These are phyloP conservation scores for Cebus imitator DNA, from an alignment of 2,113 vertebrate species.

Conservation along the genomic window DNA sequence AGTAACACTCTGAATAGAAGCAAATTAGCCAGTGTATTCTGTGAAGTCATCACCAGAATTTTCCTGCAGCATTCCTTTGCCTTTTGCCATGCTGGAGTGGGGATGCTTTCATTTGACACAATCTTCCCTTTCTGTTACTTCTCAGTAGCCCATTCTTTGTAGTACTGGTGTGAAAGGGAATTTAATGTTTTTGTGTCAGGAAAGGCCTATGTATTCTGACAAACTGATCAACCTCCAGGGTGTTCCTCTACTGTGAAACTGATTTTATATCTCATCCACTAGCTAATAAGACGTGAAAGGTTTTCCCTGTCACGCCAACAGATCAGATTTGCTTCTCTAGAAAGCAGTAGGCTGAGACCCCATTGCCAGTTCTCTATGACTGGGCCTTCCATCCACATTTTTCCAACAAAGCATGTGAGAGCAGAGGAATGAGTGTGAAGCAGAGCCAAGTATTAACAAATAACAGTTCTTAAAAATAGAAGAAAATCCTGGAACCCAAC, in stretches of 20 bases:
- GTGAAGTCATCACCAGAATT: fast-evolving
- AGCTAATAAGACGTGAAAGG: conserved; percentile 81
- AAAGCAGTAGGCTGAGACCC: conserved; percentile 36
- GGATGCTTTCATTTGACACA: fast-evolving
- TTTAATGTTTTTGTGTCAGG: conserved; percentile 79
- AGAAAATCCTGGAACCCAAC: background rate
- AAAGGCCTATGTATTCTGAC: conserved; percentile 84
- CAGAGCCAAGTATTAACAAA: background rate
- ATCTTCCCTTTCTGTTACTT: background rate
- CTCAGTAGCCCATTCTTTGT: conserved; percentile 40
- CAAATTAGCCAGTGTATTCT: background rate
- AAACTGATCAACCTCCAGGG: conserved; percentile 81
- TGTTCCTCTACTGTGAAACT: conserved; percentile 80
- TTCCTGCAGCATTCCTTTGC: too few relatives aligned
- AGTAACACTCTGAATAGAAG: too few relatives aligned
- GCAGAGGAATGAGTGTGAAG: too few relatives aligned
- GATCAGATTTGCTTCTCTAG: conserved; percentile 57
- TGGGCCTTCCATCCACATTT: fast-evolving
- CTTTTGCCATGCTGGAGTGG: fast-evolving
- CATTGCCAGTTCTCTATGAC: background rate
- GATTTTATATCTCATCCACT: conserved; percentile 82
- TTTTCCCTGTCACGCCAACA: conserved; percentile 47
- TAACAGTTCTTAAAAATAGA: background rate
- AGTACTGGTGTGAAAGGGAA: conserved; percentile 67
- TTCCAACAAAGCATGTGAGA: background rate